Base-by-base conservation (phyloP, 2,113 vertebrate genomes). In the Drymodes brunneopygia region DNA sequence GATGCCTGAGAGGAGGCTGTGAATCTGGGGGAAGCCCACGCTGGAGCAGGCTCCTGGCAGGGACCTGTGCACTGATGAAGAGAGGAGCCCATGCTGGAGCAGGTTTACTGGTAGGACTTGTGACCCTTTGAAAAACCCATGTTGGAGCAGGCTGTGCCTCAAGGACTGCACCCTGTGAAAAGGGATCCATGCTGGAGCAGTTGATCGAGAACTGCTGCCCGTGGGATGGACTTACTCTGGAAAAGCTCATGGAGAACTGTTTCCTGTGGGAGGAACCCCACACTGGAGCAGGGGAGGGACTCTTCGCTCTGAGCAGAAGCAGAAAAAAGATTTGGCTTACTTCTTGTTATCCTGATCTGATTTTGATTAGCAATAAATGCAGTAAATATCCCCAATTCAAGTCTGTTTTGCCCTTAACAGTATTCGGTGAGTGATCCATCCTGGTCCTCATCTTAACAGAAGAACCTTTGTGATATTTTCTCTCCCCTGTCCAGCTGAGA, bases 71-170 rank as follows among this genome's bases (percentile, higher is more conserved):
- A 70, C 19, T 13, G 25, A 42, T 18, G 7, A 5, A 56, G 44
- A 40, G 50, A 56, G 74, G 7, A 42, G 11, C 25, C 6, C 35
- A 57, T 0, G 0, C 31, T 35, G 15, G 27, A 42, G 50, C 21
- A 48, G 29, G 24, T 54, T 47, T 71, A 4, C 28, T 25, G 9
- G 11, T 9, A 54, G 48, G 20, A 60, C 18, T 33, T 19, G 22
- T 44, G 54, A 15, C 40, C 29, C 35, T 14, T 28, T 35, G 16
- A 6, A 33, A 23, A 11, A 40, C 21, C 13, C 50, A 31, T 8
- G 1, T 3, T 22, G 22, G 42, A 56, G 66, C 35, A 56, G 35
- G 31, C 21, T 33, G 74, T 14, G 24, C 50, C 15, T 28, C 18
- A 72, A 65, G 44, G 5, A 57, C 66, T 31, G 35, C 22, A 31